Conservation (phyloP, 1,140 invertebrate species). For the Chrysomallon squamiferum region DNA sequence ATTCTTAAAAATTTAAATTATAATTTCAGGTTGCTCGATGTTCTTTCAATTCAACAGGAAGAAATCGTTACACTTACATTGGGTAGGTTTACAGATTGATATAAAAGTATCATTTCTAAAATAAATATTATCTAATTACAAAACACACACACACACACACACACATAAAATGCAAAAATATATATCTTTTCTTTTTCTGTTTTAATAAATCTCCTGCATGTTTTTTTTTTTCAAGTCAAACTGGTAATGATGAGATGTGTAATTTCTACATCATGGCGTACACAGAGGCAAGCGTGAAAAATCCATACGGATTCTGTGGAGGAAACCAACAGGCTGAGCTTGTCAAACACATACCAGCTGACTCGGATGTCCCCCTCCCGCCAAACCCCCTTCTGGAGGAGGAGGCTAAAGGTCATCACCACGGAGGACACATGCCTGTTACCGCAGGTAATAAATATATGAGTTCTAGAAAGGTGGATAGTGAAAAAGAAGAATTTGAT, state of each 20-base stretch:
- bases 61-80: slow-evolving; percentile 73
- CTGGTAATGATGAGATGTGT: slow-evolving; percentile 97
- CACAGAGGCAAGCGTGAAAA: slow-evolving; percentile 70
- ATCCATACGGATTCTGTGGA: slow-evolving; percentile 31
- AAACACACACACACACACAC: too few species aligned
- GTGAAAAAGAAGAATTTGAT: slow-evolving; percentile 3
- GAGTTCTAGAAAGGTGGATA: neutral
- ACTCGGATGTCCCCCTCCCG: slow-evolving; percentile 59
- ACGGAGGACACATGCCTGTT: neutral
- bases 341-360: slow-evolving; percentile 47
- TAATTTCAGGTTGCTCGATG: slow-evolving; percentile 79
- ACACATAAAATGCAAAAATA: too few species aligned
- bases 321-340: slow-evolving; percentile 32
- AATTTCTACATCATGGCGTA: slow-evolving; percentile 99
- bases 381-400: slow-evolving; percentile 65
- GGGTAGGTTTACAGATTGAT: slow-evolving; percentile 83
- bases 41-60: slow-evolving; percentile 67
- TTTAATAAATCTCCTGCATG: too few species aligned
- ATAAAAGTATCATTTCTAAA: too few species aligned
- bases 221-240: slow-evolving; percentile 70
- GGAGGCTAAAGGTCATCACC: slow-evolving; percentile 53
- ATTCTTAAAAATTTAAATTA: too few species aligned
- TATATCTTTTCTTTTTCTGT: too few species aligned
- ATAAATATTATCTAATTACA: too few species aligned
- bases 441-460: neutral